These are phyloP conservation scores for Sylvicola fuscatus DNA, from an alignment of 2,888 invertebrate species.

Conservation along the genomic window DNA sequence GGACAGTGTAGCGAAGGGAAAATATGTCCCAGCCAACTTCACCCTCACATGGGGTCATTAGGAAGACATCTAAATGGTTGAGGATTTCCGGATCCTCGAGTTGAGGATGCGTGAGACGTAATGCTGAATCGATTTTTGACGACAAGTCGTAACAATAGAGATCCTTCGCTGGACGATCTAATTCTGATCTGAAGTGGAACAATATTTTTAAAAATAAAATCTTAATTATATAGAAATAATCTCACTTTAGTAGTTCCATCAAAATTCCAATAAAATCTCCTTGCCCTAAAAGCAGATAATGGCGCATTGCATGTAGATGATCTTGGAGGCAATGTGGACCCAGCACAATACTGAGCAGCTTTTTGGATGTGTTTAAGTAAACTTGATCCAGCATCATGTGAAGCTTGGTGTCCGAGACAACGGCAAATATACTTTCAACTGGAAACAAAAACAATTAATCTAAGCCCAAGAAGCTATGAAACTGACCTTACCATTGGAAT, in stretches of 20 bases:
- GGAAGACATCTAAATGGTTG: conserved; percentile 64
- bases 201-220: no score
- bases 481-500: conserved; percentile 21
- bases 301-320: conserved; percentile 76
- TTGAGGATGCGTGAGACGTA: conserved; percentile 84
- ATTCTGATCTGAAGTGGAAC: conserved; percentile 78
- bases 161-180: conserved; percentile 68
- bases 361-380: conserved; percentile 68
- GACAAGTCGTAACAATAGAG: conserved; percentile 77
- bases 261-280: conserved; percentile 91
- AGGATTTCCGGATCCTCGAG: conserved; percentile 83
- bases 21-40: conserved; percentile 20
- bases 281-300: conserved; percentile 82
- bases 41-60: conserved; percentile 27
- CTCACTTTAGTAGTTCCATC: conserved; percentile 72
- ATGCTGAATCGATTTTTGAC: conserved; percentile 63
- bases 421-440: conserved; percentile 26
- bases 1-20: conserved; percentile 22
- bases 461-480: neutral
- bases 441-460: conserved; percentile 4
- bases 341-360: conserved; percentile 68
- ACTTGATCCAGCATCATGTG: conserved; percentile 65
- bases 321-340: conserved; percentile 75
- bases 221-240: conserved; percentile 1
- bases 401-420: conserved; percentile 52